Base-by-base conservation (phyloP, 2,888 invertebrate genomes). In the Drosophila pseudotakahashii region DNA sequence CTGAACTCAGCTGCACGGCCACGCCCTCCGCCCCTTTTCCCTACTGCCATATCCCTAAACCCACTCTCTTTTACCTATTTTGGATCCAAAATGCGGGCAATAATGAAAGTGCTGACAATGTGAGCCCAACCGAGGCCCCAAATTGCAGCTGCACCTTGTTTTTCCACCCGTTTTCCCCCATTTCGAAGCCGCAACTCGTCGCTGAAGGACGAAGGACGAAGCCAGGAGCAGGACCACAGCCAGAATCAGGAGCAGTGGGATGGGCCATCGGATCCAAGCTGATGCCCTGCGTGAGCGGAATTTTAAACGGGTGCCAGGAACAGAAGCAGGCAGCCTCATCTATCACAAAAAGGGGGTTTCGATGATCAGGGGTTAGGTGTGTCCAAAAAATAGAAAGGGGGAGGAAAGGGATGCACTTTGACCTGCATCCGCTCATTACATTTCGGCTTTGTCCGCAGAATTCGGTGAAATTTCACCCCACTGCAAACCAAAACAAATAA, bases 51-150 rank as follows among this genome's bases (percentile, higher is more conserved):
- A 14, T 32, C 4, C 32, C 57, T 37, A 48, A 58, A 3, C 53
- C 16, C 11, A 10, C 30, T 10, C 30, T 30, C 30, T 26, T 36
- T 36, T 36, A 14, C 37, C 39, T 36, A 23, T 42, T 41, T 61
- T 26, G 39, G 60, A 36, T 34, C 62, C 52, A 32, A 67, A 76
- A 72, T 76, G 77, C 76, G 63, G 57, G 62, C 77, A 62, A 64
- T 73, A 73, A 77, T 77, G 74, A 76, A 73, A 73, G 66, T 76
- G 77, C 77, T 77, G 77, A 76, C 76, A 76, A 77, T 77, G 77
- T 74, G 50, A 68, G 34, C 62, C 30, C 42, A 73, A 52, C 45
- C 44, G 36, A 73, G 50, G 60, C 57, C 62, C 48, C 54, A 62
- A 75, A 74, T 74, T 76, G 74, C 76, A 73, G 53, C 66, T 77